These are phyloP conservation scores for Eufriesea mexicana DNA, from an alignment of 1,140 invertebrate species.

Conservation along the genomic window DNA sequence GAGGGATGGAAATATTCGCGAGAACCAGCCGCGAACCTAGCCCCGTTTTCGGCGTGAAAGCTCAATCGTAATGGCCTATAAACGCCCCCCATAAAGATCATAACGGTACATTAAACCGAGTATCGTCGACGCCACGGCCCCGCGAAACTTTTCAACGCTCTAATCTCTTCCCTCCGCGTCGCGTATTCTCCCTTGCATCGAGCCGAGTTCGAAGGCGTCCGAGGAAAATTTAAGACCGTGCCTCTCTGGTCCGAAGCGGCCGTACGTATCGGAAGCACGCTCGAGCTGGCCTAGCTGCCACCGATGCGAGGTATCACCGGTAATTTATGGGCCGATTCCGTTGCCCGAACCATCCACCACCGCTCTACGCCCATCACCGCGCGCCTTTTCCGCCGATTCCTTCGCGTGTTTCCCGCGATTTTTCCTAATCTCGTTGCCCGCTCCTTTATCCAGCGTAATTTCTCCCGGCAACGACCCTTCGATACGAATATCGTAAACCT, in stretches of 20 bases:
- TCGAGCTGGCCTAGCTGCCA: slow-evolving; percentile 50
- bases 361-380: neutral
- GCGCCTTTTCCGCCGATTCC: neutral
- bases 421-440: neutral
- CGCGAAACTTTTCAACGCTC: slow-evolving; percentile 51
- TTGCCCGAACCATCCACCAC: neutral
- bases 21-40: slow-evolving; percentile 8
- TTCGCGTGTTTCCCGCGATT: slow-evolving; percentile 21
- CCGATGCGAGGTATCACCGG: slow-evolving; percentile 10
- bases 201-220: slow-evolving; percentile 22
- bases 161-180: slow-evolving; percentile 45
- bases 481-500: neutral
- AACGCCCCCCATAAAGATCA: slow-evolving; percentile 79
- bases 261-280: slow-evolving; percentile 42
- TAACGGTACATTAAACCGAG: slow-evolving; percentile 80
- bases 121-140: slow-evolving; percentile 62
- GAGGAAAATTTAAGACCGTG: slow-evolving; percentile 50
- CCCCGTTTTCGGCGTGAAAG: slow-evolving; percentile 68
- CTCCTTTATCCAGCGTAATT: slow-evolving; percentile 7
- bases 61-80: slow-evolving; percentile 78
- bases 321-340: slow-evolving; percentile 53
- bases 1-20: neutral
- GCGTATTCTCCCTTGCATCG: slow-evolving; percentile 9
- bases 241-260: slow-evolving; percentile 11
- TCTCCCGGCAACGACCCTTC: neutral